phyloP scores from a whole-genome alignment of 2,888 invertebrate species.

The Anthoptus insignis region DNA sequence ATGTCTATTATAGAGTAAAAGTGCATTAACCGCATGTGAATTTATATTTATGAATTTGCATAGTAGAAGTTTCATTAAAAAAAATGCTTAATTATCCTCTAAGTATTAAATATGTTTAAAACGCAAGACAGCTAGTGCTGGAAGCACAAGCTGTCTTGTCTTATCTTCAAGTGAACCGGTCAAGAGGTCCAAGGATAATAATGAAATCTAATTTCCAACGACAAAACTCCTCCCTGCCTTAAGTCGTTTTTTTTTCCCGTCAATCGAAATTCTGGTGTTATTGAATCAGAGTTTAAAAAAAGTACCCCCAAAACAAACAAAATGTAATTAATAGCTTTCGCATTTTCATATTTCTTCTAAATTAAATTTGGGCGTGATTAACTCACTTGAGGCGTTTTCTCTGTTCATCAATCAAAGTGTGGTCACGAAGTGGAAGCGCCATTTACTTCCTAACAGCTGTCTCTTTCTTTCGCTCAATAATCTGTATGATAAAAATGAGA shows the following conservation, averaged over 20 bases:
- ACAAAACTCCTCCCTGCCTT: constrained; percentile 36
- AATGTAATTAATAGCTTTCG: constrained; percentile 69
- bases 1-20: too few species aligned
- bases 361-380: constrained; percentile 85
- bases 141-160: too few species aligned
- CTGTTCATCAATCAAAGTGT: constrained; percentile 84
- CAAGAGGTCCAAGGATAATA: constrained; percentile 33
- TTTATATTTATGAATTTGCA: too few species aligned
- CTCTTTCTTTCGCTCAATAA: constrained; percentile 58
- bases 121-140: too few species aligned
- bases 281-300: constrained; percentile 61
- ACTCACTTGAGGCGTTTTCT: constrained; percentile 84
- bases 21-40: too few species aligned
- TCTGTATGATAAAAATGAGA: constrained; percentile 57
- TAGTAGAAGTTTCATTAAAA: too few species aligned
- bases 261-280: constrained; percentile 50
- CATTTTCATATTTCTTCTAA: constrained; percentile 77
- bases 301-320: constrained; percentile 78
- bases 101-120: too few species aligned
- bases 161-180: too few species aligned
- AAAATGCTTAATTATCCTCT: too few species aligned
- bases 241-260: constrained; percentile 30
- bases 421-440: constrained; percentile 69
- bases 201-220: constrained; percentile 38
- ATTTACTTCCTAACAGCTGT: constrained; percentile 71